Evolutionary conservation across 1,140 invertebrate genomes (phyloP).

Genomic region (Sinonovacula constricta): DNA sequence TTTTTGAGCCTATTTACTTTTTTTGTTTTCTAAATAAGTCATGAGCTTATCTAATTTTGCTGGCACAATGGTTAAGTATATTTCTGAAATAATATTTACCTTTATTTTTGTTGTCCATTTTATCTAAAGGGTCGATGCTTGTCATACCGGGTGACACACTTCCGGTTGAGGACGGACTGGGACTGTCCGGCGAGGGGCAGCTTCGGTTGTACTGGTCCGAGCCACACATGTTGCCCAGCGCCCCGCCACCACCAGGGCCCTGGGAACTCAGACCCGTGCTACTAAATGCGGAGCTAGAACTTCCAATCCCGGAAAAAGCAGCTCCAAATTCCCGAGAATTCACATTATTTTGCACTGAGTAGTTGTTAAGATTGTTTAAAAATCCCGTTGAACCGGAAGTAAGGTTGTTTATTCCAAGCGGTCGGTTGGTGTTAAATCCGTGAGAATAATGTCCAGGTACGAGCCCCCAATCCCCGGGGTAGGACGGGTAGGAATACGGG

Average conservation of each 20-base stretch:
- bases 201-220: slow-evolving; percentile 35
- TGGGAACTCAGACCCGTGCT: slow-evolving; percentile 23
- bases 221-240: slow-evolving; percentile 29
- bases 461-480: slow-evolving; percentile 42
- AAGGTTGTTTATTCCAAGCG: slow-evolving; percentile 45
- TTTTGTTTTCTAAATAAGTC: neutral
- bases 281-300: slow-evolving; percentile 34
- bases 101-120: slow-evolving; percentile 48
- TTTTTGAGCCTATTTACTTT: neutral
- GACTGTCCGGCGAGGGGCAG: slow-evolving; percentile 40
- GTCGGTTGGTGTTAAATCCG: slow-evolving; percentile 50
- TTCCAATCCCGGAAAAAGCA: slow-evolving; percentile 38
- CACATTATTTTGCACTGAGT: slow-evolving; percentile 44
- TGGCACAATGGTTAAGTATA: neutral
- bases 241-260: neutral
- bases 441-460: slow-evolving; percentile 48
- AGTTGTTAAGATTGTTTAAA: slow-evolving; percentile 52
- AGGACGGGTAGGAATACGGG: slow-evolving; percentile 46
- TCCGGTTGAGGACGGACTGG: slow-evolving; percentile 28
- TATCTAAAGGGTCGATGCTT: slow-evolving; percentile 41
- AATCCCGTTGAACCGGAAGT: slow-evolving; percentile 39
- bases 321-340: slow-evolving; percentile 34
- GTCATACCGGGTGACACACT: slow-evolving; percentile 29
- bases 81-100: slow-evolving; percentile 21
- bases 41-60: neutral